Base-by-base conservation (phyloP, 1,140 invertebrate genomes). In the Battus philenor region DNA sequence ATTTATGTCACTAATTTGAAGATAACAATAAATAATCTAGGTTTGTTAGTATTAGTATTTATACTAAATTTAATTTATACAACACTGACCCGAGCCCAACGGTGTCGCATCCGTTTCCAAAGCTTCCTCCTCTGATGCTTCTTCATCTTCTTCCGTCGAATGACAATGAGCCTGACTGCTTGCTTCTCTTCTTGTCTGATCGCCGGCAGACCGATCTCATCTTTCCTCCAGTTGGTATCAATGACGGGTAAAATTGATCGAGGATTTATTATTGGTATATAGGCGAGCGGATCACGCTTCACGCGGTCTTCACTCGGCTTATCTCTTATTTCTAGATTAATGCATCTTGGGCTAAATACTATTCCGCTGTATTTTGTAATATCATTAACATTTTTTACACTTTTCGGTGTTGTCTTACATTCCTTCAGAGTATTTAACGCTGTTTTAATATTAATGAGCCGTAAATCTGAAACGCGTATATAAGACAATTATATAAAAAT, bases 141-240 rank as follows among this genome's bases (percentile, higher is more conserved):
- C 66, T 92, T 95, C 91, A 97, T 96, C 83, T 97, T 97, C 22
- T 88, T 90, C 30, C 90, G 87, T 26, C 95, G 88, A 30, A 96
- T 95, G 0, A 92, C 90, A 59, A 96, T 92, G 22, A 96, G 68
- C 34, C 92, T 82, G 0, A 87, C 89, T 0, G 94, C 94, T 64
- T 91, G 88, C 64, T 92, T 94, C 34, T 87, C 83, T 18, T 77
- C 75, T 9, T 73, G 54, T 5, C 55, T 47, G 3, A 68, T 41
- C 1, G 79, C 50, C 4, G 86, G 86, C 9, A 83, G 33, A 11
- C 70, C 77, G 34, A 85, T 70, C 33, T 81, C 81, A 58, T 81
- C 70, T 43, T 74, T 78, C 12, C 52, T 54, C 77, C 75, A 80
- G 41, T 72, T 63, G n/a, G 45, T 50, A 4, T 85, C 81, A 46